phyloP scores from a whole-genome alignment of 1,140 invertebrate species.

The Drepana arcuata region DNA sequence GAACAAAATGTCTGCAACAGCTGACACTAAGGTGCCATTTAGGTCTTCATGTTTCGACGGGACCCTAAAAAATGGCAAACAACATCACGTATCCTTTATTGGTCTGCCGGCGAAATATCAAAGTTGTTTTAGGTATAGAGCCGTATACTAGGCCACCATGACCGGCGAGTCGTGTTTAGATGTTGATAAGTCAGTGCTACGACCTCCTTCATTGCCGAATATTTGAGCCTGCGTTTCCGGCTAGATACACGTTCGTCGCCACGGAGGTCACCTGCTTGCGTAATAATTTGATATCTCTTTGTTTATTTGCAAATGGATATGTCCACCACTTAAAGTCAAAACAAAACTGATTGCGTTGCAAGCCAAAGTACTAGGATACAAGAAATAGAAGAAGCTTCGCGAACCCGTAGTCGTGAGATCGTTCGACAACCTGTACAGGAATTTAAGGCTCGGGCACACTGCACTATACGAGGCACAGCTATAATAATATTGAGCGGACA shows the following conservation, averaged over 20 bases:
- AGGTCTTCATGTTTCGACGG: slow-evolving; percentile 1
- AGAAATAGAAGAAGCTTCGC: too few relatives aligned
- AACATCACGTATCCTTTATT: slow-evolving; percentile 22
- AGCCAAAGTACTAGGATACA: too few relatives aligned
- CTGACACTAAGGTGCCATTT: too few relatives aligned
- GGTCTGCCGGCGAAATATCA: slow-evolving; percentile 41
- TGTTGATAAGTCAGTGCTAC: slow-evolving; percentile 36
- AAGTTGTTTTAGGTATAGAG: slow-evolving; percentile 34
- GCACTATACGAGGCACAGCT: too few relatives aligned
- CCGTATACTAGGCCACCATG: slow-evolving; percentile 37
- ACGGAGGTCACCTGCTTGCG: slow-evolving; percentile 8
- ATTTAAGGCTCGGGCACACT: too few relatives aligned
- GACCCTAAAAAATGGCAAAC: slow-evolving; percentile 7
- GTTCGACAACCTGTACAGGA: too few relatives aligned
- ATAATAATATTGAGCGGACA: too few relatives aligned
- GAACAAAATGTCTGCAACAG: too few relatives aligned
- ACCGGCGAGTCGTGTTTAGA: slow-evolving; percentile 28
- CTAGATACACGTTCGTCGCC: too few relatives aligned
- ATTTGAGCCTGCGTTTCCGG: slow-evolving; percentile 35
- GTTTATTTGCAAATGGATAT: slow-evolving; percentile 12
- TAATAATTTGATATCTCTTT: slow-evolving; percentile 8
- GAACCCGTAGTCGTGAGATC: too few relatives aligned
- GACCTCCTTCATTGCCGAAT: slow-evolving; percentile 46
- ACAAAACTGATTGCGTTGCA: too few relatives aligned
- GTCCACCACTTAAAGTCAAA: too few relatives aligned